These are phyloP conservation scores for Machaerirhynchus nigripectus DNA, from an alignment of 2,113 vertebrate genomes.

Conservation along the genomic window DNA sequence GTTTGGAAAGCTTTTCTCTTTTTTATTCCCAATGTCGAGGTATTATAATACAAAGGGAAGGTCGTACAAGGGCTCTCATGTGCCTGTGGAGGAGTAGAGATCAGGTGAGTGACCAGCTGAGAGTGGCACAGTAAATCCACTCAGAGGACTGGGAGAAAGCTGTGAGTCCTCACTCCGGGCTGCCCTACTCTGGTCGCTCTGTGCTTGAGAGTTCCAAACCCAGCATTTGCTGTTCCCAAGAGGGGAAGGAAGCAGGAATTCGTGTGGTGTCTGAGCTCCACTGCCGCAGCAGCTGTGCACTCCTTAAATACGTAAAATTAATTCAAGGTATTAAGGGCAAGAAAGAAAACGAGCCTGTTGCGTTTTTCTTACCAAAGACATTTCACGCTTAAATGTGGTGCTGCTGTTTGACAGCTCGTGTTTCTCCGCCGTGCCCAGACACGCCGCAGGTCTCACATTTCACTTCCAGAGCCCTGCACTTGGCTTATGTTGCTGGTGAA, in stretches of 20 bases:
- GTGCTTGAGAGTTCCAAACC: neutral
- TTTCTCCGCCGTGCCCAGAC: neutral
- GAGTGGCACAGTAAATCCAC: neutral
- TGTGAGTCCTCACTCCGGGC: neutral
- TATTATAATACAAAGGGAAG: neutral
- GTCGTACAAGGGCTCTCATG: neutral
- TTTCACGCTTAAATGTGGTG: neutral
- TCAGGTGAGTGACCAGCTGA: neutral
- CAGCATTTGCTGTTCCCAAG: neutral
- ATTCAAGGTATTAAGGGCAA: neutral
- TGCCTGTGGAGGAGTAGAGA: neutral
- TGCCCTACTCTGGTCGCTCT: accelerated
- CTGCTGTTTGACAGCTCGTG: neutral
- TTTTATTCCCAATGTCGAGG: neutral
- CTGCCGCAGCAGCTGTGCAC: accelerated
- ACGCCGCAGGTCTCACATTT: neutral
- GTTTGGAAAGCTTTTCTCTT: neutral
- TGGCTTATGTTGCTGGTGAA: neutral
- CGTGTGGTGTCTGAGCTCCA: neutral
- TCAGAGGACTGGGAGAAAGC: neutral
- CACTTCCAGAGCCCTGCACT: neutral
- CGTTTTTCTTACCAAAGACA: accelerated
- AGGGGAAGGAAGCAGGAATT: neutral
- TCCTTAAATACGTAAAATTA: neutral
- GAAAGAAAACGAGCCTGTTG: neutral